Evolutionary conservation across 2,797 vertebrate species (phyloP).

Genomic region (Melanotaenia nigrans): DNA sequence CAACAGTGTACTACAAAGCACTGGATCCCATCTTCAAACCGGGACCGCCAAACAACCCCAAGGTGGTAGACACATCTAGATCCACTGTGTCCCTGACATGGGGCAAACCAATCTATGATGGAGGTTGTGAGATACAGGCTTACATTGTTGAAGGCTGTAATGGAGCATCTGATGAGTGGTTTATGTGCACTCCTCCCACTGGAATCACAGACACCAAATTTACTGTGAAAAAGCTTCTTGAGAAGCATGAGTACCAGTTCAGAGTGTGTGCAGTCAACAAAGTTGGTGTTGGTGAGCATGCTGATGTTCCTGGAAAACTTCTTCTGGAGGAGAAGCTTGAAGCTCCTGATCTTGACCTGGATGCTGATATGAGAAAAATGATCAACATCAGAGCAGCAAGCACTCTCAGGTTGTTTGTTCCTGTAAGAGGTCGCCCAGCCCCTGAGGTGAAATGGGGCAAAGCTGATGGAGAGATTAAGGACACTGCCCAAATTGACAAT

Average conservation of each 20-base stretch:
- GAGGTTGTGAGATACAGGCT: constrained; percentile 95
- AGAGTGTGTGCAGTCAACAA: constrained; percentile 97
- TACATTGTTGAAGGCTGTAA: constrained; percentile 96
- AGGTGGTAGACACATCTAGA: constrained; percentile 90
- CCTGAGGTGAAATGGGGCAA: constrained; percentile 98
- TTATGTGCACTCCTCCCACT: constrained; percentile 92
- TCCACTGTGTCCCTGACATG: constrained; percentile 94
- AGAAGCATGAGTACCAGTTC: constrained; percentile 98
- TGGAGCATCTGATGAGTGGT: constrained; percentile 90
- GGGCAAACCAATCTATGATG: constrained; percentile 98
- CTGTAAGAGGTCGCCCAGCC: constrained; percentile 94
- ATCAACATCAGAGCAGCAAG: constrained; percentile 94
- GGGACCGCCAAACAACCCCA: constrained; percentile 97
- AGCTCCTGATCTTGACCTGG: constrained; percentile 95
- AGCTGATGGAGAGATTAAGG: constrained; percentile 92
- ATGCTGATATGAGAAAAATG: constrained; percentile 95
- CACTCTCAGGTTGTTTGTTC: constrained; percentile 94
- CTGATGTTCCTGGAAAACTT: constrained; percentile 90
- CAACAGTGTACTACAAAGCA: constrained; percentile 92
- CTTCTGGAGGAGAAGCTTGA: constrained; percentile 95
- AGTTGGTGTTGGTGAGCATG: constrained; percentile 95
- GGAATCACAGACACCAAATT: constrained; percentile 91
- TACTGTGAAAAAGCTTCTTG: constrained; percentile 91
- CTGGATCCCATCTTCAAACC: constrained; percentile 96
- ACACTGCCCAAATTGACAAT: constrained; percentile 92